A percentile compares a stretch with the other conserved stretches of the same genome.
These are phyloP conservation scores for Danionella dracula DNA, from an alignment of 2,797 vertebrate genomes.

Conservation along the genomic window DNA sequence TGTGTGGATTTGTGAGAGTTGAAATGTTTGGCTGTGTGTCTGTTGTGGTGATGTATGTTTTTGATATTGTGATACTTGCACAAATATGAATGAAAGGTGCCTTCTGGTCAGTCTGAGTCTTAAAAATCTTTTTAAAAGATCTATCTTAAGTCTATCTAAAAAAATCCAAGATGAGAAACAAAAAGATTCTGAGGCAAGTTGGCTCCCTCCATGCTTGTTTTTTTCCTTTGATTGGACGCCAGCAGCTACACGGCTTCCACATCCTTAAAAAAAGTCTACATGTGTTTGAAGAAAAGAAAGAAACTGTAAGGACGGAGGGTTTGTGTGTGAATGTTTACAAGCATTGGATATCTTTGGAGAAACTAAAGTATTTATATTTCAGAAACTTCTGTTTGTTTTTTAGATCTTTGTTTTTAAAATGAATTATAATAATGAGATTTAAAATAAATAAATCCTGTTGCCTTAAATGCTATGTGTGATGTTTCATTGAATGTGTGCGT, in stretches of 20 bases:
- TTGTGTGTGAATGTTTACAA: too few relatives aligned
- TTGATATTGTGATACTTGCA: slow-evolving; percentile 52
- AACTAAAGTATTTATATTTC: slow-evolving; percentile 35
- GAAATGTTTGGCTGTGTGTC: slow-evolving; percentile 24
- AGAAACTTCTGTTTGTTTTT: slow-evolving; percentile 11
- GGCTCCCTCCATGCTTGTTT: too few relatives aligned
- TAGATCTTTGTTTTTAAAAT: slow-evolving; percentile 16
- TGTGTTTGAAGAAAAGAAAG: too few relatives aligned
- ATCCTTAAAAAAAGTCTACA: too few relatives aligned
- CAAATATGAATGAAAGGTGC: slow-evolving; percentile 37
- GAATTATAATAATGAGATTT: slow-evolving; percentile 7
- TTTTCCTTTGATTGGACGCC: too few relatives aligned
- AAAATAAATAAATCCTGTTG: slow-evolving; percentile 15
- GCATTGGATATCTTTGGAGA: slow-evolving; percentile 12
- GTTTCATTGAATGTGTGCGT: neutral
- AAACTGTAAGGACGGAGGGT: too few relatives aligned
- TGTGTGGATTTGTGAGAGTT: slow-evolving; percentile 35
- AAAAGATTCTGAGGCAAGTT: too few relatives aligned
- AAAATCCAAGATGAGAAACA: too few relatives aligned
- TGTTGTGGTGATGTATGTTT: slow-evolving; percentile 48
- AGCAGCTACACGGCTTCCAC: too few relatives aligned
- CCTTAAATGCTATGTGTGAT: neutral
- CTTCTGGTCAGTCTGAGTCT: slow-evolving; percentile 36
- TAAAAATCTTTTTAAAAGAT: slow-evolving; percentile 15
- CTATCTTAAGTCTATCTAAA: neutral